Base-by-base conservation (phyloP, 2,797 vertebrate species). In the Thaleichthys pacificus region DNA sequence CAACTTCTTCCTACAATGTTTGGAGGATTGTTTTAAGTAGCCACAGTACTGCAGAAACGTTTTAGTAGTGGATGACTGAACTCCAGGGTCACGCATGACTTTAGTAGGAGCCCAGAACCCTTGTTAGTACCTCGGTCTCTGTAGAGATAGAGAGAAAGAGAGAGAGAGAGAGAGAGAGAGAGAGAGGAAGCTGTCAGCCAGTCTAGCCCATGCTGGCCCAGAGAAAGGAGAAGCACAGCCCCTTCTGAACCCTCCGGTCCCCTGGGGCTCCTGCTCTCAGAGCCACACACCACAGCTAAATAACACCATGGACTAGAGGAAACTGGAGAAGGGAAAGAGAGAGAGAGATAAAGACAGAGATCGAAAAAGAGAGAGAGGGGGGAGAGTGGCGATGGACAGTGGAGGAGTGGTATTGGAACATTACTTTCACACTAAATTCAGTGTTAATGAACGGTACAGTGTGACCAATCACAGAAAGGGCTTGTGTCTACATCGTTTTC, bases 21-120 rank as follows among this genome's bases (percentile, higher is more conserved):
- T 5, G 4, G 22, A 54, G 49, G 26, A 56, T 28, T 5, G 14
- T 73, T 70, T 7, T 69, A 68, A 81, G 66, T 58, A 72, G 72
- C 71, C 17, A 12, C 19, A n/a, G 75, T 73, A 54, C 38, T 61
- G 66, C 62, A 72, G 66, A 79, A 66, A 62, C 72, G 65, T 70
- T 77, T 87, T 82, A 81, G 61, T 56, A 56, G 4, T 79, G 78
- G 79, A 80, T 83, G 84, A 83, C 74, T 86, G 87, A 83, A 82
- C 78, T 77, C 51, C 19, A 17, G 51, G 17, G 15, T n/a, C 51
- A 56, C 78, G 76, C 77, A 81, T 81, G 84, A 83, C 77, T 84
- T 75, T 73, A 81, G 83, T 75, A 77, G 83, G n/a, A 80, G 72
- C 81, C 75, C 22, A 4, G 14, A 74, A 82, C 75, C 79, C 77